Base-by-base conservation (phyloP, 2,888 invertebrate genomes). In the Epicampocera succincta region DNA sequence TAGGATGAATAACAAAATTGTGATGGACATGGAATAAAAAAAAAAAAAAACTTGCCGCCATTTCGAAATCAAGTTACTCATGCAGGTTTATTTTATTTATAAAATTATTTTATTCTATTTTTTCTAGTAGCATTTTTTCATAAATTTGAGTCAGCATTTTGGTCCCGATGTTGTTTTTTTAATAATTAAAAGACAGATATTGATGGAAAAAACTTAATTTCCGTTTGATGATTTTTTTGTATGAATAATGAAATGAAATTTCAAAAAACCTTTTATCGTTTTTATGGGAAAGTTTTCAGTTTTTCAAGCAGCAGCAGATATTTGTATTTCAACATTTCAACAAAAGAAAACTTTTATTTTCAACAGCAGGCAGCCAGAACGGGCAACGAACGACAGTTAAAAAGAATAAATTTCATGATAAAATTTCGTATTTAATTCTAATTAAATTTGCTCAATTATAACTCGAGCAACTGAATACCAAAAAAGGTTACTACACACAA, bases 401-500 rank as follows among this genome's bases (percentile, higher is more conserved):
- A 15, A 29, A 48, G 38, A 29, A 63, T 44, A 60, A 52, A 56
- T 61, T 61, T 61, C 25, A 66, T 72, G 15, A 76, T 61, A 40
- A 66, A 75, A 76, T 80, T 72, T 44, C 13, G 25, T 48, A 56
- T 76, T 48, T 38, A 61, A 33, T 61, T 56, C 42, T 78, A 78
- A 78, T 82, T 71, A 71, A 74, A 74, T 74, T 71, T 71, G 46
- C 44, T 66, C 65, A 78, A 78, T 75, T 82, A 81, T 9, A 69
- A 33, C 46, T 50, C 29, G 46, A 56, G 60, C 25, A 65, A 33
- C 65, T 60, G 58, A 66, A 56, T 54, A 46, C 52, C 13, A 40
- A 66, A 60, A 52, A 71, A 65, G 58, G 42, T 69, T 73, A 42
- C 15, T 48, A 17, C 42, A 42, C 12, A 38, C 42, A 42, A 9